Evolutionary conservation across 2,797 vertebrate species (phyloP), one percentile per base, ranked within the genome.

Genomic region (Trichosurus vulpecula): DNA sequence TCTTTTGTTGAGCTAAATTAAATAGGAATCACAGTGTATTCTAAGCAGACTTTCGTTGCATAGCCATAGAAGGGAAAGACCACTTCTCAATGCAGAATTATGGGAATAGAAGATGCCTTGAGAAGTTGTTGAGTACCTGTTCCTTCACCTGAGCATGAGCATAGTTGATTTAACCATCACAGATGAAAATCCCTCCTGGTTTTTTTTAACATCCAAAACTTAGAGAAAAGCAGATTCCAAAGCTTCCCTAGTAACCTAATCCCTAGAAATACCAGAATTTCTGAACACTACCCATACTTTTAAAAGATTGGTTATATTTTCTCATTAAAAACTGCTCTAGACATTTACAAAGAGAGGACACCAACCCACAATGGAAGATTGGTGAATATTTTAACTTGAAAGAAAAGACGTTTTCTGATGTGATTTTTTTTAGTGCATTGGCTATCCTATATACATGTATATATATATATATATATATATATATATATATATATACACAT

Each of bases 361-460:
- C 95, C 97, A 98, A 95, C 54, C 22, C 31, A 51, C 19, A 94
- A n/a, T 61, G 47, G 52, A 58, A 93, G 47, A 96, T 11, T 97
- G 94, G 95, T 41, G 95, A 91, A 94, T 95, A 96, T 97, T 98
- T 97, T 97, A 92, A 94, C 94, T 98, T 98, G 95, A 96, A 96
- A 98, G 92, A 96, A 97, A 97, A 92, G 51, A 96, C 97, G 95
- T 95, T 95, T 97, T 97, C 51, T 56, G 52, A 95, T 91, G 25
- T 92, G 91, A 94, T 94, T 95, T 97, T 95, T 98, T 98, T 98
- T 97, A 97, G 96, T 95, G 54, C 95, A 97, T 97, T 97, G 96
- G 96, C 94, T 96, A 96, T 74, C 52, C 96, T 2, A 14, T 54
- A n/a, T n/a, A n/a, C n/a, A n/a, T n/a, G n/a, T n/a, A n/a, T n/a